These are phyloP conservation scores for Prochilodus magdalenae DNA, from an alignment of 2,113 vertebrate species.

Conservation along the genomic window DNA sequence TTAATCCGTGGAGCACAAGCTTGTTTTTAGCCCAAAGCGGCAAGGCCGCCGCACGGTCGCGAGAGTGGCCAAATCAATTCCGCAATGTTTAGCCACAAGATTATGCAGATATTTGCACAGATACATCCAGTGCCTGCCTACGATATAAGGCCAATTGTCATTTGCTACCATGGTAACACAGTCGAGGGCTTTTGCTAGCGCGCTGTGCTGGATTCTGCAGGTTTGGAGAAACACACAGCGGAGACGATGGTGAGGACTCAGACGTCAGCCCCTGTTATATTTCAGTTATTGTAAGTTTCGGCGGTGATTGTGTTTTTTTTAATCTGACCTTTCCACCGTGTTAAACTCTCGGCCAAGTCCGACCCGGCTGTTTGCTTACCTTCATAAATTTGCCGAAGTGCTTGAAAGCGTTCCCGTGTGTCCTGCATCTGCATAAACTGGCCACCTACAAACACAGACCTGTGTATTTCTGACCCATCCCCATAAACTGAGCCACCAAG, in stretches of 20 bases:
- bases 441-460: neutral
- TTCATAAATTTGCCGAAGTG: neutral
- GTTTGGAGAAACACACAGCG: constrained; percentile 30
- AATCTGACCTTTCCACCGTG: neutral
- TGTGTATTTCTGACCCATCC: constrained; percentile 5
- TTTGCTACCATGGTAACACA: constrained; percentile 62
- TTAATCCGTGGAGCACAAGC: neutral
- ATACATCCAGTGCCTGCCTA: constrained; percentile 55
- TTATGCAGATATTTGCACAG: constrained; percentile 62
- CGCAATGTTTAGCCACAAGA: constrained; percentile 54
- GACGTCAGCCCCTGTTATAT: neutral
- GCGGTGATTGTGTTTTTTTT: neutral
- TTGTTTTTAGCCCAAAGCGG: constrained; percentile 30
- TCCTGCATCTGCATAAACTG: neutral
- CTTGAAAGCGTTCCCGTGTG: neutral
- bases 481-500: constrained; percentile 13
- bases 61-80: constrained; percentile 27
- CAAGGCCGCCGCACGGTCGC: constrained; percentile 20
- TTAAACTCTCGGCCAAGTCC: neutral
- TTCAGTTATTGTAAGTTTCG: neutral
- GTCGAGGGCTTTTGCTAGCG: constrained; percentile 50
- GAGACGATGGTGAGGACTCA: constrained; percentile 35
- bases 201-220: constrained; percentile 53
- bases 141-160: constrained; percentile 60
- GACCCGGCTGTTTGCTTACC: neutral